Base-by-base conservation (phyloP, 2,797 vertebrate genomes). In the Thamnophis elegans region DNA sequence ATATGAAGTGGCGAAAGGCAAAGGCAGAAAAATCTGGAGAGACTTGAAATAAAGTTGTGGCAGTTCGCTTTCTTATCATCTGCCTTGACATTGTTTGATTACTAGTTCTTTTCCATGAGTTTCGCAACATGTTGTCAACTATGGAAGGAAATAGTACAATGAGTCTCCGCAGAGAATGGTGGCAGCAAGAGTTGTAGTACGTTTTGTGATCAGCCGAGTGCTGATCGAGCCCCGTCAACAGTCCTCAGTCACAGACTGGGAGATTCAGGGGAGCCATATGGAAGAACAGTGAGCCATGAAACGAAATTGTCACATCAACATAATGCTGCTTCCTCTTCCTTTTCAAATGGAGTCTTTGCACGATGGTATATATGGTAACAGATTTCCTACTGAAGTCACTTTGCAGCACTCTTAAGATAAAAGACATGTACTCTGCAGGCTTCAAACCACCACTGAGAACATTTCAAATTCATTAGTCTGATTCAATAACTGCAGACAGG, bases 371-470 rank as follows among this genome's bases (percentile, higher is more conserved):
- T 3, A 53, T 55, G 92, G 89, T 89, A 94, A 91, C 68, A 58
- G 16, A 93, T 85, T 56, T 85, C 73, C 54, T 88, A 59, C 51
- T 2, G 12, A 93, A 89, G 73, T 89, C 90, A 85, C 58, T 59
- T 91, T 92, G 62, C 62, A 51, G 88, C 53, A 10, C 20, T 8
- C 54, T 51, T 51, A 89, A 91, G 82, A 90, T 90, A n/a, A 32
- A 91, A 91, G 94, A 91, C 28, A 92, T 93, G 89, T 92, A 36
- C 62, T 54, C 0, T 92, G 82, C 90, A 92, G 88, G 88, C 87
- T 93, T 93, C 91, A 90, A 60, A 89, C 11, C 14, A 93, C 51
- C 90, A 13, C 92, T 60, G 91, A 58, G 88, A 92, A 47, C 53
- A 59, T 90, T 68, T 58, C 16, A 86, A 92, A 7, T 91, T 53